phyloP scores from a whole-genome alignment of 2,113 vertebrate species.

The Centropus unirufus region DNA sequence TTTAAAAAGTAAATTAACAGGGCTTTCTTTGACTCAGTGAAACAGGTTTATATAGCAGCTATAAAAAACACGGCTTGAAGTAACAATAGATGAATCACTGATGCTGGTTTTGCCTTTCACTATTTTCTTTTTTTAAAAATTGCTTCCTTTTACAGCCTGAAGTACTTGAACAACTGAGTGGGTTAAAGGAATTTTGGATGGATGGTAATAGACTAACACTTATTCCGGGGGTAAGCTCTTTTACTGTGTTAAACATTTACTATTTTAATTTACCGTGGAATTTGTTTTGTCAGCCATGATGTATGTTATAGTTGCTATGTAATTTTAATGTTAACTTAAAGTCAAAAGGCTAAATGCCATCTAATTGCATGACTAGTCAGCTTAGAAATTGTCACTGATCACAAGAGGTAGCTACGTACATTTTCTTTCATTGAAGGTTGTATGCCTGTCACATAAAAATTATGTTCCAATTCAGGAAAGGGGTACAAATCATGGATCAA shows the following conservation, averaged over 20 bases:
- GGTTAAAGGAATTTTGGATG: constrained; percentile 98
- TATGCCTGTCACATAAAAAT: not conserved
- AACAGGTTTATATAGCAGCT: not conserved
- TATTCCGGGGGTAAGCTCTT: constrained; percentile 90
- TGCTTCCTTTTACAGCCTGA: constrained; percentile 85
- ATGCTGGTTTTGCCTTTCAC: not conserved
- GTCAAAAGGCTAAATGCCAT: not conserved
- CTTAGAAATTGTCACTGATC: not conserved
- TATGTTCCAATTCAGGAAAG: not conserved
- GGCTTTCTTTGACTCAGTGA: not conserved
- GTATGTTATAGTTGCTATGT: not conserved
- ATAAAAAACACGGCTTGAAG: not conserved
- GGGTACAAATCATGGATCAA: not conserved
- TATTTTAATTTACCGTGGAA: not conserved
- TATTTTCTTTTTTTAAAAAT: not conserved
- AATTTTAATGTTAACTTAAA: not conserved
- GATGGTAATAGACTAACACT: constrained; percentile 95
- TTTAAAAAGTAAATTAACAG: not conserved
- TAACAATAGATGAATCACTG: not conserved
- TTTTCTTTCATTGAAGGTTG: not conserved
- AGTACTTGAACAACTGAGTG: constrained; percentile 94
- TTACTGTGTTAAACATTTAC: not conserved
- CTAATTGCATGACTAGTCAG: not conserved
- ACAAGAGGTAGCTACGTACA: not conserved
- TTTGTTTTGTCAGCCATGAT: not conserved